Evolutionary conservation across 2,888 invertebrate species (phyloP).

Genomic region (Plagodis dolabraria): DNA sequence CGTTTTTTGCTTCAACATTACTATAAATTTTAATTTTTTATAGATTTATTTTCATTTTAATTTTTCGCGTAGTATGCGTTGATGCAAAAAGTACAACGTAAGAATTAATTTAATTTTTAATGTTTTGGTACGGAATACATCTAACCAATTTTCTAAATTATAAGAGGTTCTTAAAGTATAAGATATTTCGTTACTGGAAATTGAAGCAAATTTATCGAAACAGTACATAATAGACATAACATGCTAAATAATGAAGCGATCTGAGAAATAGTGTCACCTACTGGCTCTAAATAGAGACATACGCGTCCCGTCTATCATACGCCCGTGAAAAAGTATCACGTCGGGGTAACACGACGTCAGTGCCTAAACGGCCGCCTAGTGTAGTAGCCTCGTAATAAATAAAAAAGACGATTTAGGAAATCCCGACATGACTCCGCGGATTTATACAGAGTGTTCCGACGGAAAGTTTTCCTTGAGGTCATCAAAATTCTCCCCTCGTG

Average conservation of each 20-base stretch:
- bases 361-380: conserved; percentile 70
- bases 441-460: conserved; percentile 78
- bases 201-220: no score
- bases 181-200: no score
- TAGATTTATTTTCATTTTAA: no score
- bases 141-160: no score
- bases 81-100: no score
- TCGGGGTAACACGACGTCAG: conserved; percentile 65
- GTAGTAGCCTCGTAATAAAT: conserved; percentile 75
- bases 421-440: conserved; percentile 79
- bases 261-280: conserved; percentile 37
- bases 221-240: conserved; percentile 13
- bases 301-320: conserved; percentile 49
- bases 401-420: conserved; percentile 81
- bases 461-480: conserved; percentile 79
- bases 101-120: no score
- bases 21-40: no score
- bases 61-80: no score
- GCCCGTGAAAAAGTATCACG: conserved; percentile 60
- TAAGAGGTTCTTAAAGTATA: no score
- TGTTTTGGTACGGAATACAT: no score
- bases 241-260: conserved; percentile 23
- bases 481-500: conserved; percentile 80
- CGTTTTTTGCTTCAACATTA: no score
- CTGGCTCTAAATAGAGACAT: conserved; percentile 48